Conservation (phyloP, 2,888 invertebrate species). For the Chaetogeoica ovagalla region DNA sequence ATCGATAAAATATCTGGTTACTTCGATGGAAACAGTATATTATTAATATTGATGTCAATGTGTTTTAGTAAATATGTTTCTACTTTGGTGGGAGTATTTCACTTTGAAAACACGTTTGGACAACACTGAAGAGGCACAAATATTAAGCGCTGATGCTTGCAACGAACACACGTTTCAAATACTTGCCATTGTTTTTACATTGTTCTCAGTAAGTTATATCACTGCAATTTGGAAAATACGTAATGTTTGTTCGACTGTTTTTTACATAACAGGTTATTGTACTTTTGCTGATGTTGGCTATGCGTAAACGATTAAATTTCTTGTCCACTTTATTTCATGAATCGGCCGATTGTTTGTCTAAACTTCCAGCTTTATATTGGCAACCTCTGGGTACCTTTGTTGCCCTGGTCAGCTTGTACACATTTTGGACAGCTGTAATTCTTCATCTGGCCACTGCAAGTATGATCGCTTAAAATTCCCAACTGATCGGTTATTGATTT, state of each 20-base stretch:
- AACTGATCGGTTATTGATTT: not conserved
- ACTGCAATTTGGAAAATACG: not conserved
- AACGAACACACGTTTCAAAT: conserved; percentile 35
- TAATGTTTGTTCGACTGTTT: conserved; percentile 9
- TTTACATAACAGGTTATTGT: conserved; percentile 67
- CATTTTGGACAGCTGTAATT: conserved; percentile 84
- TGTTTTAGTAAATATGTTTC: conserved; percentile 56
- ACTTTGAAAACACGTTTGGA: conserved; percentile 27
- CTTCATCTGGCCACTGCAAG: conserved; percentile 85
- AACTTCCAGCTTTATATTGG: conserved; percentile 80
- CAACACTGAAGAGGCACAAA: conserved; percentile 31
- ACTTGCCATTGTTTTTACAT: conserved; percentile 13
- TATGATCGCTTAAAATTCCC: conserved; percentile 61
- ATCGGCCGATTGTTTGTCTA: conserved; percentile 82
- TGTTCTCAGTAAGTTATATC: conserved; percentile 40
- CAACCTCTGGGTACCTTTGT: conserved; percentile 84
- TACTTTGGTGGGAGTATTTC: conserved; percentile 44
- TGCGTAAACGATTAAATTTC: conserved; percentile 80
- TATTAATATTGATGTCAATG: conserved; percentile 11
- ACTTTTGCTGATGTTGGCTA: conserved; percentile 72
- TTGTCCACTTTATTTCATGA: conserved; percentile 85
- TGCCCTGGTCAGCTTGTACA: conserved; percentile 75
- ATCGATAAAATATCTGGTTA: conserved; percentile 8
- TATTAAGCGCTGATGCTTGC: conserved; percentile 47
- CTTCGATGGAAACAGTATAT: too few species aligned